phyloP scores from a whole-genome alignment of 2,113 vertebrate species.

The Platysteira castanea region DNA sequence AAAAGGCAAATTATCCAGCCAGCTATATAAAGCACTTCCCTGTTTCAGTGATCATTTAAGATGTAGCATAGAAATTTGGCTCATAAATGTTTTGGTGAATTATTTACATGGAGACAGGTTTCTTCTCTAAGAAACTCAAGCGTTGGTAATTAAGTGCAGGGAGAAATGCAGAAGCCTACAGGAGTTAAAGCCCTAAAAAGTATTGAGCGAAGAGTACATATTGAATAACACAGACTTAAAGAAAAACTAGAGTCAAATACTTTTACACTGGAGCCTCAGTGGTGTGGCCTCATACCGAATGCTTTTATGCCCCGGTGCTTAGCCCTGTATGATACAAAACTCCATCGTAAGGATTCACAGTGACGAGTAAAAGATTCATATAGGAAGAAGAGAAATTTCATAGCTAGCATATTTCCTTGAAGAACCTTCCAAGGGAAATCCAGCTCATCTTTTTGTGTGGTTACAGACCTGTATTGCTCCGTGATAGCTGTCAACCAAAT shows the following conservation, averaged over 20 bases:
- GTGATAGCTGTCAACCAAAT: not conserved
- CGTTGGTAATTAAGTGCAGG: not conserved
- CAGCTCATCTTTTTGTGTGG: rapidly evolving
- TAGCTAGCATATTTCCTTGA: not conserved
- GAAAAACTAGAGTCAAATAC: not conserved
- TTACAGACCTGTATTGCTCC: not conserved
- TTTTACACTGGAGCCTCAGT: not conserved
- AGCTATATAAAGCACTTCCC: conserved; percentile 8
- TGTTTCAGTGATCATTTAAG: conserved; percentile 58
- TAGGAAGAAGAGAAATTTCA: not conserved
- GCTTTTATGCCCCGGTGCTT: not conserved
- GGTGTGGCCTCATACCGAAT: not conserved
- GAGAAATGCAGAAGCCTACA: not conserved
- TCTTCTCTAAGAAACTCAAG: conserved; percentile 37
- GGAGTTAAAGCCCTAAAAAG: not conserved
- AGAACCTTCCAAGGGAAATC: not conserved
- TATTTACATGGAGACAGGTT: conserved; percentile 61
- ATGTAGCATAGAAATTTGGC: conserved; percentile 31
- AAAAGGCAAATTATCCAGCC: conserved; percentile 28
- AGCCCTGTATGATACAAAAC: not conserved
- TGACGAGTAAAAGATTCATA: not conserved
- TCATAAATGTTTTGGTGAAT: conserved; percentile 44
- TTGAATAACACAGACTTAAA: not conserved
- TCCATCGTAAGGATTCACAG: not conserved
- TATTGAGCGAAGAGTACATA: not conserved